Evolutionary conservation across 2,797 vertebrate genomes (phyloP).

Genomic region (Chrysocyon brachyurus): DNA sequence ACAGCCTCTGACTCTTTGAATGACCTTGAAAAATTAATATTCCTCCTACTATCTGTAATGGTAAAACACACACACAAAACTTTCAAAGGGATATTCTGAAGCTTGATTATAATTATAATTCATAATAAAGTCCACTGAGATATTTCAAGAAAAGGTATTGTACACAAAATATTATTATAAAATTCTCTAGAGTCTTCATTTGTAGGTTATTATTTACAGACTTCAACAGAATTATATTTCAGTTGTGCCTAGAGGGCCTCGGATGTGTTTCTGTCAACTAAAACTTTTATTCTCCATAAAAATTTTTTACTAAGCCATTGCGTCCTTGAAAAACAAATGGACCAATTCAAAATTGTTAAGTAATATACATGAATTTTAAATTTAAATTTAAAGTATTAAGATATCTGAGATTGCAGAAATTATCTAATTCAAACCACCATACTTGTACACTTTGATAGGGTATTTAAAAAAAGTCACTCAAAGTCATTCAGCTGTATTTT

Average conservation of each 20-base stretch:
- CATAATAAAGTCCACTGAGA: conserved; percentile 62
- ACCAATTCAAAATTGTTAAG: conserved; percentile 16
- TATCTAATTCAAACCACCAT: background rate
- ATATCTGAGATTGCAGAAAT: background rate
- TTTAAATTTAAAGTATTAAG: conserved; percentile 51
- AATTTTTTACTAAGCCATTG: conserved; percentile 19
- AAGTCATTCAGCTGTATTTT: background rate
- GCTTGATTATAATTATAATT: conserved; percentile 76
- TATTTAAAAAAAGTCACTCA: background rate
- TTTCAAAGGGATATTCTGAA: conserved; percentile 52
- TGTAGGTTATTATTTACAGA: conserved; percentile 64
- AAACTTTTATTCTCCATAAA: conserved; percentile 5
- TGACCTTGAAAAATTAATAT: conserved; percentile 71
- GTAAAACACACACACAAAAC: background rate
- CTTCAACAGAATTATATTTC: conserved; percentile 61
- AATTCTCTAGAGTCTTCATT: conserved; percentile 58
- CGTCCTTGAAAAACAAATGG: conserved; percentile 45
- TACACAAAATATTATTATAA: conserved; percentile 57
- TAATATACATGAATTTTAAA: conserved; percentile 1
- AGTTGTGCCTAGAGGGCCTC: conserved; percentile 2
- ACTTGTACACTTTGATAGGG: background rate
- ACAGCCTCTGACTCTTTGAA: conserved; percentile 44
- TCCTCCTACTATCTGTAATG: conserved; percentile 10
- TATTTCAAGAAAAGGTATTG: conserved; percentile 68
- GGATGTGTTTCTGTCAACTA: conserved; percentile 42